Evolutionary conservation across 1,140 invertebrate genomes (phyloP), one percentile per base, ranked within the genome.

Genomic region (Delia radicum): DNA sequence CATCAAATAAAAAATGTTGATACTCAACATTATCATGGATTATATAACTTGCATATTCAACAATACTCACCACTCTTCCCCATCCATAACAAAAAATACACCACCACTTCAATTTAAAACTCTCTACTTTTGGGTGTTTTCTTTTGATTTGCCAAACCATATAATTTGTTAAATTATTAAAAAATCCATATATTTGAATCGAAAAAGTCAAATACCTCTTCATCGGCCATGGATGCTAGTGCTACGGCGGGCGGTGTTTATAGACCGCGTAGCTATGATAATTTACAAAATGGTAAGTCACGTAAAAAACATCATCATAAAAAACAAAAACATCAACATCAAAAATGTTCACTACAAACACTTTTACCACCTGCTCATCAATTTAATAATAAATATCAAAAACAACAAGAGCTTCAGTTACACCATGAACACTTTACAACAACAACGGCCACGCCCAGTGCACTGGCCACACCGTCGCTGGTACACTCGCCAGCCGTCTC

Each of bases 231-330:
- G 79, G 83, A 81, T 75, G 62, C 75, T 42, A 48, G 76, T 33
- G 78, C 65, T 8, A 69, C 65, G 5, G 65, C 65, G 13, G 65
- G 74, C 69, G 84, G 85, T 48, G 81, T 86, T 73, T 85, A 86
- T 75, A 78, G 83, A 33, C 79, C 79, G 76, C 83, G 85, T 79
- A 86, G 85, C 78, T 86, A 86, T 75, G 85, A 86, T 74, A 82
- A 85, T 77, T 79, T 86, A 73, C 83, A 86, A 76, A 86, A 86
- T 76, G 85, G 85, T 86, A 86, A 86, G 85, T 79, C 77, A 67
- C 84, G 65, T 24, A 63, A 74, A 27, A 62, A 80, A 73, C 82
- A 84, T 67, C 80, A 81, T 62, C 82, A 84, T 13, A 62, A 80
- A 73, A 82, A 84, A 73, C 80, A 81, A 55, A 81, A 84, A 61